phyloP scores from a whole-genome alignment of 2,888 invertebrate species.

The Agrochola macilenta region DNA sequence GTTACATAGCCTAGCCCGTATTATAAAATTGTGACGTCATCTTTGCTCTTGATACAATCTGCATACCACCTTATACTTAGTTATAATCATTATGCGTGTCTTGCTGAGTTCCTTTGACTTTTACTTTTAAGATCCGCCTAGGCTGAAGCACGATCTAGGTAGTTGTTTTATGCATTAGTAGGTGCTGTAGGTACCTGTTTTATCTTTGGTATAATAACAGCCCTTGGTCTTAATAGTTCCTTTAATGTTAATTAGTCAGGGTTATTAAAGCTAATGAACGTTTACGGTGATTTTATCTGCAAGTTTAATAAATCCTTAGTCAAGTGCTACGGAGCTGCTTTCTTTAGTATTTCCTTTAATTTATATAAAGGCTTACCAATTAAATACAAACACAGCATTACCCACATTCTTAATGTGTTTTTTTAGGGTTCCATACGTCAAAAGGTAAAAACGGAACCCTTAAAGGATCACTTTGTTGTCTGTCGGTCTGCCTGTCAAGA shows the following conservation, averaged over 20 bases:
- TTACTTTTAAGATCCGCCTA: conserved; percentile 58
- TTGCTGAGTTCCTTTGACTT: conserved; percentile 42
- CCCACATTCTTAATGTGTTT: neutral
- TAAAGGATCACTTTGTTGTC: too few species aligned
- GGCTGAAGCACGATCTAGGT: conserved; percentile 11
- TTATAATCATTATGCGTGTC: conserved; percentile 45
- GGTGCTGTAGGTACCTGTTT: neutral
- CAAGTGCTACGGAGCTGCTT: neutral
- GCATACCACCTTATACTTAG: conserved; percentile 49
- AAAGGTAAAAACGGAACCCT: too few species aligned
- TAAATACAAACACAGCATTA: neutral
- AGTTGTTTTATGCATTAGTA: conserved; percentile 10
- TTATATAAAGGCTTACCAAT: neutral
- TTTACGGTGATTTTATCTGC: neutral
- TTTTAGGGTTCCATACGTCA: too few species aligned
- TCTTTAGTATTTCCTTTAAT: neutral
- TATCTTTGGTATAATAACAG: conserved; percentile 10
- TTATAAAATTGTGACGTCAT: conserved; percentile 43
- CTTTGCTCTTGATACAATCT: conserved; percentile 54
- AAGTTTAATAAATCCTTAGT: neutral
- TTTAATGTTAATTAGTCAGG: neutral
- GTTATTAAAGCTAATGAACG: conserved; percentile 12
- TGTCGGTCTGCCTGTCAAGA: too few species aligned
- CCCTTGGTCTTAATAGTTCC: conserved; percentile 17
- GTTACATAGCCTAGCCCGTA: conserved; percentile 27